Base-by-base conservation (phyloP, 2,888 invertebrate species). In the Enchytraeus crypticus region DNA sequence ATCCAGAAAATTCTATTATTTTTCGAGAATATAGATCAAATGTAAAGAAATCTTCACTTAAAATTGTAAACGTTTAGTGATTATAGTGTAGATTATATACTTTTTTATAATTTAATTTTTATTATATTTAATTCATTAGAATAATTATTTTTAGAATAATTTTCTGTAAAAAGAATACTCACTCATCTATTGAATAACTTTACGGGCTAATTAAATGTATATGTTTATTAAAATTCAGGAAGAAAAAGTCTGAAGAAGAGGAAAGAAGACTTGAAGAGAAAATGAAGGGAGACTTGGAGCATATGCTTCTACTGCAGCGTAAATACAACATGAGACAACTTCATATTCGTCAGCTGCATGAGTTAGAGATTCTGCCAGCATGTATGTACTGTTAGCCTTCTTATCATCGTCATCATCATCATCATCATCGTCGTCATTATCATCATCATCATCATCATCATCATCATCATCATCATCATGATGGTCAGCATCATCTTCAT, bases 341-440 rank as follows among this genome's bases (percentile, higher is more conserved):
- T 59, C 69, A 72, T 53, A 71, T 74, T 57, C 72, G 69, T 60
- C 71, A 75, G 38, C 69, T 78, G n/a, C 71, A 75, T 32, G 69
- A 73, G 33, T 69, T 79, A 53, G 74, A 76, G 62, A 74, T 77
- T 14, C 59, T 78, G 53, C 77, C 77, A 26, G 76, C 78, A 51
- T 71, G 77, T 77, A 64, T 61, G 69, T 62, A 26, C n/a, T n/a
- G n/a, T n/a, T n/a, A 2, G n/a, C n/a, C n/a, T n/a, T n/a, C n/a
- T n/a, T n/a, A n/a, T 8, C 26, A 3, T 59, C n/a, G n/a, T n/a
- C n/a, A n/a, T n/a, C n/a, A n/a, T n/a, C n/a, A n/a, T n/a, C n/a
- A n/a, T n/a, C n/a, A n/a, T n/a, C n/a, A n/a, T n/a, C n/a, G n/a
- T n/a, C n/a, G n/a, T n/a, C n/a, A n/a, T n/a, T n/a, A n/a, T n/a